Base-by-base conservation (phyloP, 1,140 invertebrate species). In the Marisa cornuarietis region DNA sequence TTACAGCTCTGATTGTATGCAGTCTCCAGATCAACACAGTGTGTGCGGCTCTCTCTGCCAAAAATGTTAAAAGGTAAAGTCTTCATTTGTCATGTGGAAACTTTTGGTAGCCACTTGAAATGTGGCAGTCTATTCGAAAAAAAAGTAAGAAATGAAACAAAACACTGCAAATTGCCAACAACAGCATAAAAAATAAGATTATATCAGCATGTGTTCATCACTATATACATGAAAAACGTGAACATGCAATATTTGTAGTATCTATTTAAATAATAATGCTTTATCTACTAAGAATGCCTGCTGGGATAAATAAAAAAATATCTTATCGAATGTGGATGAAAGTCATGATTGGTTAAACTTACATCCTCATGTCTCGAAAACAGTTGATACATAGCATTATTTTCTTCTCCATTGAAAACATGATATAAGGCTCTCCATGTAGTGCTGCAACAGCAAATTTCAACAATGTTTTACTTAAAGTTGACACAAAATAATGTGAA, bases 351-450 rank as follows among this genome's bases (percentile, higher is more conserved):
- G 18, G 24, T 24, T 74, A 61, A 65, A 82, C 87, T 88, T 84
- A 90, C 88, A 89, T 84, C 84, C 87, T 85, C 87, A 89, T 90
- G 77, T 90, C 88, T 63, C 88, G 80, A 76, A 90, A 90, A 71
- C 88, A 90, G 71, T 90, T 90, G 26, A 90, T 90, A 81, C 88
- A 90, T 52, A 90, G 71, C 88, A 90, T 89, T 2, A 86, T 82
- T 79, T 90, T 90, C 82, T 88, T 90, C 78, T 90, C 87, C 65
- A 85, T 86, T 22, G 87, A 90, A 79, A 90, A 90, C 84, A 90
- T 84, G 51, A 90, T 90, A 73, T 85, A 90, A 18, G 88, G 88
- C 62, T 90, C 88, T 26, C 84, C 84, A 80, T 90, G 88, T 13
- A 89, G 71, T 22, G 82, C 87, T 88, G 82, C 22, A 84, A 58